Percentiles rank a stretch among this genome's conserved stretches.
Evolutionary conservation across 2,888 invertebrate genomes (phyloP).

Genomic region (Drosophila nr. fundita): DNA sequence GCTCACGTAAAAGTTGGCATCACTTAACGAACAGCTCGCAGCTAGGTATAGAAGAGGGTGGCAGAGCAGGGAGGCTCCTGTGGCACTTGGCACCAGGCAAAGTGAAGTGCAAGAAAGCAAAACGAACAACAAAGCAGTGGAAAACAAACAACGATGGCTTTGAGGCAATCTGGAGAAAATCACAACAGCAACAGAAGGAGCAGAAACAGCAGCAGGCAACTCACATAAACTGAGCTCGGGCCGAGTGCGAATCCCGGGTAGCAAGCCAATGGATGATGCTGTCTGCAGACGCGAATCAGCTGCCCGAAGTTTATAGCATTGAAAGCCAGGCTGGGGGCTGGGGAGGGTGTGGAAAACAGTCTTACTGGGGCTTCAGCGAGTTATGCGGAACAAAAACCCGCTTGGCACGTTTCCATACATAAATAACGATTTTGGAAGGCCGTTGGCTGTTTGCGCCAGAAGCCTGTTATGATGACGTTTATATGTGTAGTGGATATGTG

Average conservation of each 20-base stretch:
- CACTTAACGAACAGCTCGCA: slow-evolving; percentile 59
- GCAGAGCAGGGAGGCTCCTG: background rate
- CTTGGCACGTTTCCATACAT: slow-evolving; percentile 73
- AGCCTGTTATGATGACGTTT: slow-evolving; percentile 79
- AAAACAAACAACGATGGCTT: slow-evolving; percentile 60
- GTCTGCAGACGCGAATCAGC: slow-evolving; percentile 68
- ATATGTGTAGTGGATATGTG: slow-evolving; percentile 27
- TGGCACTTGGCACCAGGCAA: slow-evolving; percentile 30
- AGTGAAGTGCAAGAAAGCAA: slow-evolving; percentile 53
- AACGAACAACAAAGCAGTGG: slow-evolving; percentile 26
- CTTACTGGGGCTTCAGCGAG: background rate
- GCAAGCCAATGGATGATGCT: slow-evolving; percentile 51
- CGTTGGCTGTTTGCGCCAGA: slow-evolving; percentile 49
- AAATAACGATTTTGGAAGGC: slow-evolving; percentile 79
- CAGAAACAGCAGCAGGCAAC: slow-evolving; percentile 13
- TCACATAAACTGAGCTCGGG: slow-evolving; percentile 50
- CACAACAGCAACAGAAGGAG: slow-evolving; percentile 53
- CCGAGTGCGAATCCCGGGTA: slow-evolving; percentile 32
- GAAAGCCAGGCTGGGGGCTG: background rate
- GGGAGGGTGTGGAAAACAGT: background rate
- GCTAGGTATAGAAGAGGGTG: background rate
- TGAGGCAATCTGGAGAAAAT: slow-evolving; percentile 60
- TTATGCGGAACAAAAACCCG: slow-evolving; percentile 50
- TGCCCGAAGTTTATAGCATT: slow-evolving; percentile 4
- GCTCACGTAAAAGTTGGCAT: slow-evolving; percentile 79